A percentile compares a stretch with the other conserved stretches of the same genome.
These are phyloP conservation scores for Sebastes vulpes DNA, from an alignment of 2,797 vertebrate species.

Conservation along the genomic window DNA sequence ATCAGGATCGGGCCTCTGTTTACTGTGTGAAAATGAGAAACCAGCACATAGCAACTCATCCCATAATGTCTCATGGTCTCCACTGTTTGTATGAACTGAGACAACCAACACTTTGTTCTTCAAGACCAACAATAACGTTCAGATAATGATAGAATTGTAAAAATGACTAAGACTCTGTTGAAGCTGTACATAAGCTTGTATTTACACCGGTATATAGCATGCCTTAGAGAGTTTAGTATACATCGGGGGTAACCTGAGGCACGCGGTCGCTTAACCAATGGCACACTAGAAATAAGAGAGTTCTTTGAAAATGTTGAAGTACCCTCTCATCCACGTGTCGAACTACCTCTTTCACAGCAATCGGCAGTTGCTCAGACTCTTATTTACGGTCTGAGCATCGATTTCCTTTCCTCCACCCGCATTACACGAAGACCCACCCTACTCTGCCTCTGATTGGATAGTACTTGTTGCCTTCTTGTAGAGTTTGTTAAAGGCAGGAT, in stretches of 20 bases:
- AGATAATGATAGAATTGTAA: not conserved
- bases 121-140: not conserved
- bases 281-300: no score
- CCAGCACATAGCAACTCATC: constrained; percentile 29
- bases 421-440: no score
- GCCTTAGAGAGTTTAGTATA: not conserved
- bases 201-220: not conserved
- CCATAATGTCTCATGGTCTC: constrained; percentile 15
- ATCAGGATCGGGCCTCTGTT: constrained; percentile 54
- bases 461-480: no score
- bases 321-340: no score
- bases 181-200: not conserved
- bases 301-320: no score
- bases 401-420: no score
- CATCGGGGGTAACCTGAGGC: not conserved
- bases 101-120: not conserved
- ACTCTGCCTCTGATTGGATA: no score
- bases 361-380: no score
- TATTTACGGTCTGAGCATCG: no score
- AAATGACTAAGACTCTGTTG: not conserved
- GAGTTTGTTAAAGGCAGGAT: no score
- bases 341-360: no score
- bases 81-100: constrained; percentile 8
- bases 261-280: no score
- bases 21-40: constrained; percentile 65